Evolutionary conservation across 2,888 invertebrate species (phyloP), one percentile per base, ranked within the genome.

Genomic region (Drosophila demipolita): DNA sequence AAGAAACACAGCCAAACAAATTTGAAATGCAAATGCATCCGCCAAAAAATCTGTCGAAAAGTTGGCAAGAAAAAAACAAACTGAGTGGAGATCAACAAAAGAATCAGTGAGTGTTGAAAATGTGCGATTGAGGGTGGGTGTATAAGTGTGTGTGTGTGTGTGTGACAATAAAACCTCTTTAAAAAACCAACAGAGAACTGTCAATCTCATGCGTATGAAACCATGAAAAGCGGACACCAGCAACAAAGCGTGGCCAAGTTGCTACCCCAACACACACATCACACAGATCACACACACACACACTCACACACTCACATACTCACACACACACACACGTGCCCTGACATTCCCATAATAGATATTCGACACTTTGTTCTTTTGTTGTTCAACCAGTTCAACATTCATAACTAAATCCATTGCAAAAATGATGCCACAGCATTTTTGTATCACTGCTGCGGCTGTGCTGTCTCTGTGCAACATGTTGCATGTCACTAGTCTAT

Each of bases 151-250:
- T 53, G 36, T 35, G 26, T 38, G 68, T 66, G 50, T 66, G 59
- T 64, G 55, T 58, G 71, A 74, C 75, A 70, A 72, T 67, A 68
- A 68, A 62, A 54, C 26, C 40, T 49, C 49, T 42, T 38, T 32
- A 62, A 57, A 68, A 53, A 64, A 48, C 60, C 66, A 75, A 83
- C 71, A 79, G 79, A 73, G 74, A 66, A 78, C 83, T 83, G 89
- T 90, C 91, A 90, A 91, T 90, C 89, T 87, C 80, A 80, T 90
- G 91, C 87, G 90, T 91, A 90, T 70, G 78, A 87, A 91, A 81
- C 89, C 91, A 91, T 90, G 91, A 90, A 90, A 82, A 74, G 69
- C 59, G 54, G 58, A 58, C 74, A 74, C 71, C 71, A 71, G 70
- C 73, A 65, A 65, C 67, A 76, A 73, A 65, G 66, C 67, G 67